These are phyloP conservation scores for Lagopus leucura DNA, from an alignment of 2,113 vertebrate genomes.

Conservation along the genomic window DNA sequence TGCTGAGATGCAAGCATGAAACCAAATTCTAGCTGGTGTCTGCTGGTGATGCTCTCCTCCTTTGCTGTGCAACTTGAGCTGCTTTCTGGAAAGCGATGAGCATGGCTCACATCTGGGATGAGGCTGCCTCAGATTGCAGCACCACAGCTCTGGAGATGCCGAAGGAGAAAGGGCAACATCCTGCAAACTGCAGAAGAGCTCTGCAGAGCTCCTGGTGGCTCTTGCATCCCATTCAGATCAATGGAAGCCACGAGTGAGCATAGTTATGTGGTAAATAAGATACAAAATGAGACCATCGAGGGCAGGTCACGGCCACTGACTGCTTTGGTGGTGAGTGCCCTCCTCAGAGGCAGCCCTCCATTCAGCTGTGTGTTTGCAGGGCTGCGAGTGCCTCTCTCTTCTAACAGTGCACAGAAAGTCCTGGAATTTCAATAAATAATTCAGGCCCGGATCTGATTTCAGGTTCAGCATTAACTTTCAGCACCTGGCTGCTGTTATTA, in stretches of 20 bases:
- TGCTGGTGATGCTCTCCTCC: not conserved
- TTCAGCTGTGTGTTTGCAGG: not conserved
- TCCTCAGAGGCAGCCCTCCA: not conserved
- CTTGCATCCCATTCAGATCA: not conserved
- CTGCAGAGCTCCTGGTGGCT: no score
- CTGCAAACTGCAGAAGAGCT: not conserved
- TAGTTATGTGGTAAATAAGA: not conserved
- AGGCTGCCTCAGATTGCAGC: not conserved
- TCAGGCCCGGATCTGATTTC: slow-evolving; percentile 76
- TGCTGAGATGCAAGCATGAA: not conserved
- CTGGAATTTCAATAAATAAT: slow-evolving; percentile 88
- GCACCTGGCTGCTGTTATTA: slow-evolving; percentile 60
- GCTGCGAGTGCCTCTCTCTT: slow-evolving; percentile 15
- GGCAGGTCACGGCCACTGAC: not conserved
- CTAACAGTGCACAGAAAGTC: slow-evolving; percentile 61
- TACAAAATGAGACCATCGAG: not conserved
- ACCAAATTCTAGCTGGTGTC: not conserved
- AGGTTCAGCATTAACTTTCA: slow-evolving; percentile 76
- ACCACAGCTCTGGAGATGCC: not conserved
- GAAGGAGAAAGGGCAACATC: not conserved
- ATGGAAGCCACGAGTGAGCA: not conserved
- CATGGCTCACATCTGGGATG: rapidly evolving
- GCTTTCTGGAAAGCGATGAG: not conserved
- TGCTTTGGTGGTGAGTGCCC: not conserved
- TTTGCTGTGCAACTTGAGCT: not conserved